phyloP scores from a whole-genome alignment of 2,113 vertebrate species.

The Eptesicus fuscus region DNA sequence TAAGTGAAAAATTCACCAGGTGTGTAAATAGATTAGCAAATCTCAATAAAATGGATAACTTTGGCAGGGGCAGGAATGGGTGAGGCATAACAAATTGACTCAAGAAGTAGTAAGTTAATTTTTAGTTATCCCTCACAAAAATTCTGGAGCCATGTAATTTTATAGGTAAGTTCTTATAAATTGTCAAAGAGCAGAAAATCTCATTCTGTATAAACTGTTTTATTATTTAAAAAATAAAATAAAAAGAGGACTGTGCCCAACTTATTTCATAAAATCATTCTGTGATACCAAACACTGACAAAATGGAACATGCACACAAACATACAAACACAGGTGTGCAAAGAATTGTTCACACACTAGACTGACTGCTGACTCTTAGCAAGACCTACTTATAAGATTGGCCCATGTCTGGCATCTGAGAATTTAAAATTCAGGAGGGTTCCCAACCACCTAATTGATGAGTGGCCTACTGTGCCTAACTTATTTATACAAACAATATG shows the following conservation, averaged over 20 bases:
- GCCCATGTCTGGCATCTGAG: not conserved
- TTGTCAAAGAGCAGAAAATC: not conserved
- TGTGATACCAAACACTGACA: not conserved
- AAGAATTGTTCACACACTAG: not conserved
- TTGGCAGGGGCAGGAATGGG: not conserved
- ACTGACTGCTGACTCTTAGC: not conserved
- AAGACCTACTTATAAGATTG: not conserved
- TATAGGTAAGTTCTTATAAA: conserved; percentile 8
- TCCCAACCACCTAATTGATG: not conserved
- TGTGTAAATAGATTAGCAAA: conserved; percentile 15
- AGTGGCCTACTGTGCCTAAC: not conserved
- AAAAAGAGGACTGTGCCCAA: not conserved
- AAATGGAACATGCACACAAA: not conserved
- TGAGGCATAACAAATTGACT: conserved; percentile 4
- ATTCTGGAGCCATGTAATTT: not conserved
- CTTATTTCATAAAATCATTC: not conserved
- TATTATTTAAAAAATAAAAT: not conserved
- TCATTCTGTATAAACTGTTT: not conserved
- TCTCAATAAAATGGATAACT: not conserved
- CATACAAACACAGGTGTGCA: not conserved
- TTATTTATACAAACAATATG: not conserved
- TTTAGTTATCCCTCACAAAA: conserved; percentile 34
- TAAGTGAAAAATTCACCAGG: conserved; percentile 25
- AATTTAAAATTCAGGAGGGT: not conserved
- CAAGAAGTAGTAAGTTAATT: not conserved